Base-by-base conservation (phyloP, 2,888 invertebrate species). In the Argyresthia goedartella region DNA sequence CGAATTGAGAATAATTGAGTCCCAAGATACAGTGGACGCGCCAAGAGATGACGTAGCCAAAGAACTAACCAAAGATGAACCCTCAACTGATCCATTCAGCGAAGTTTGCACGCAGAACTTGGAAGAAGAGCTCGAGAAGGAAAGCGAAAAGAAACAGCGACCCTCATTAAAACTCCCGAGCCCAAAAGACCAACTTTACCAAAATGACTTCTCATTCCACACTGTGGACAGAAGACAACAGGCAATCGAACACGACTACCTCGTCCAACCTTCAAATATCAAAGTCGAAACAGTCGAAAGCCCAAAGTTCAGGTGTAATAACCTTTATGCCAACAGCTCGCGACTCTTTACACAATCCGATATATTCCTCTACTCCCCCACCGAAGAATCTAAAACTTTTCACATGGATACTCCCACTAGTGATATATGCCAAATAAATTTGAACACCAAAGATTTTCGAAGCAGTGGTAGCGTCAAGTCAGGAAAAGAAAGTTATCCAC, bases 191-290 rank as follows among this genome's bases (percentile, higher is more conserved):
- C 86, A 85, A 59, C 74, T 87, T 48, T 87, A 87, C 60, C 86
- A 87, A 73, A 87, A 87, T 60, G 86, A 87, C 56, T 75, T 87
- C 54, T 68, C 73, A 4, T 56, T 76, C 52, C 52, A 49, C 10
- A 44, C 43, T 9, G 70, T 64, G 3, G 76, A 75, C 48, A 73
- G 80, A 55, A 79, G 87, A 42, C 87, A 87, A 59, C 86, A 84
- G 70, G 87, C 87, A 0, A 74, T 87, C 41, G 87, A 87, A 64
- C 84, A 87, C 55, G 90, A 90, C 60, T 90, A 90, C 57, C 76
- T 90, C 46, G 73, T 90, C 51, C 90, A 90, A 61, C 90, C 90
- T 1, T 89, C 90, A 0, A 90, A 90, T 60, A 89, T 89, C 50
- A 90, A 90, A 64, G 88, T 90, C 1, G 81, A 81, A 56, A 25